These are phyloP conservation scores for Monoplex corrugatus DNA, from an alignment of 2,888 invertebrate genomes.

Conservation along the genomic window DNA sequence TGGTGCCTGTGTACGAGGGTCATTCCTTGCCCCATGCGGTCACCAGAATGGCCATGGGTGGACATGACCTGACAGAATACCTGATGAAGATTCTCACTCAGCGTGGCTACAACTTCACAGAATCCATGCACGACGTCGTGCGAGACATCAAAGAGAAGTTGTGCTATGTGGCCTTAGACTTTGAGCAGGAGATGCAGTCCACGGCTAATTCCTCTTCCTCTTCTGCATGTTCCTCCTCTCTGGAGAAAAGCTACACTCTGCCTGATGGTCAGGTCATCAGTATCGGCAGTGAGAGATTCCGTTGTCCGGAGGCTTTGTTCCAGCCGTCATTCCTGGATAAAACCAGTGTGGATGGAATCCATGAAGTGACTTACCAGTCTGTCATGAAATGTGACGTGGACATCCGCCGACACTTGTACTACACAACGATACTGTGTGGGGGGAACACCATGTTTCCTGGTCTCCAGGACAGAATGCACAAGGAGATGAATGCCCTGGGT, in stretches of 20 bases:
- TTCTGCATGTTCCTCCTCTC: no score
- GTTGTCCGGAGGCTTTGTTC: constrained; percentile 63
- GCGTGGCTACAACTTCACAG: neutral
- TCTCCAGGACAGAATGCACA: no score
- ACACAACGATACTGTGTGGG: no score
- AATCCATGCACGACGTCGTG: constrained; percentile 69
- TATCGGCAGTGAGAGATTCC: constrained; percentile 75
- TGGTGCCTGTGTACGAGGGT: neutral
- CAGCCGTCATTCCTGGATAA: constrained; percentile 66
- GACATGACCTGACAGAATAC: neutral
- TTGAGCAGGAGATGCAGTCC: constrained; percentile 78
- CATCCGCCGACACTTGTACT: no score
- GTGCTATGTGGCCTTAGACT: constrained; percentile 77
- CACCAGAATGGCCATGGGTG: neutral
- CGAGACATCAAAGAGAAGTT: constrained; percentile 82
- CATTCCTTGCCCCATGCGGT: neutral
- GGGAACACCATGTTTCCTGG: no score
- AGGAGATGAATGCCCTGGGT: no score
- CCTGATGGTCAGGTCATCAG: constrained; percentile 77
- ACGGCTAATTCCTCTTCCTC: constrained; percentile 68
- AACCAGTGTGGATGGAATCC: no score
- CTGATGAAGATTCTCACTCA: neutral
- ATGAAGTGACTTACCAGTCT: no score
- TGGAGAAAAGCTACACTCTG: constrained; percentile 76
- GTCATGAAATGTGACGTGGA: no score